These are phyloP conservation scores for Podarcis raffonei DNA, from an alignment of 2,113 vertebrate species.

Conservation along the genomic window DNA sequence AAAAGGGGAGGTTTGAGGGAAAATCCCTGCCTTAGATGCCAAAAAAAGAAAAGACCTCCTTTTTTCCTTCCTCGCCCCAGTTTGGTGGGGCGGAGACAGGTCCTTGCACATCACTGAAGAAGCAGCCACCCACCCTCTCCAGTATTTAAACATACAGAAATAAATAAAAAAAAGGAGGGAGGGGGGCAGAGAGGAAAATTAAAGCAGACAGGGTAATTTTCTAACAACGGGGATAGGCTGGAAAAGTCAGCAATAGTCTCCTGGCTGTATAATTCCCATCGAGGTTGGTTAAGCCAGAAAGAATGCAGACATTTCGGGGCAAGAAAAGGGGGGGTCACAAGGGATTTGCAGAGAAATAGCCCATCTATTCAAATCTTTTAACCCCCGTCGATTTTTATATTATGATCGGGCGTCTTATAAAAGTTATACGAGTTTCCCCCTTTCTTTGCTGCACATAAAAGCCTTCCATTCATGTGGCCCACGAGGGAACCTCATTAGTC, in stretches of 20 bases:
- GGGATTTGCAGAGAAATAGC: not conserved
- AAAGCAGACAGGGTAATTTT: conserved; percentile 16
- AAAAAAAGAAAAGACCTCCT: conserved; percentile 33
- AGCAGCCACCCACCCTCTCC: conserved; percentile 14
- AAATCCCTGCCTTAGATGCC: not conserved
- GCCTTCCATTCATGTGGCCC: conserved; percentile 1
- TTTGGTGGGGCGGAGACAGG: conserved; percentile 49
- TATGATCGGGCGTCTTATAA: not conserved
- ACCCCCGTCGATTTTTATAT: not conserved
- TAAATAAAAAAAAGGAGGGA: not conserved
- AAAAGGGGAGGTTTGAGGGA: not conserved
- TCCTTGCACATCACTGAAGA: conserved; percentile 47
- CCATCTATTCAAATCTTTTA: not conserved
- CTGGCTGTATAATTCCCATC: not conserved
- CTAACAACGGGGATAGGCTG: not conserved
- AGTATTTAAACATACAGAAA: conserved; percentile 8
- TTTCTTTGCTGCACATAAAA: not conserved
- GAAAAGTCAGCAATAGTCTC: conserved; percentile 14
- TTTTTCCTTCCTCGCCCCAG: conserved; percentile 38
- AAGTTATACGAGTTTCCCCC: not conserved
- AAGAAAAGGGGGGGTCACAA: not conserved
- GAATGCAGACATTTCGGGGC: not conserved
- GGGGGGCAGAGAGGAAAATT: not conserved
- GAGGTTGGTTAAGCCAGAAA: not conserved
- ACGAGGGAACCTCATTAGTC: not conserved